Evolutionary conservation across 2,888 invertebrate genomes (phyloP).

Genomic region (Drosophila glabriapex): DNA sequence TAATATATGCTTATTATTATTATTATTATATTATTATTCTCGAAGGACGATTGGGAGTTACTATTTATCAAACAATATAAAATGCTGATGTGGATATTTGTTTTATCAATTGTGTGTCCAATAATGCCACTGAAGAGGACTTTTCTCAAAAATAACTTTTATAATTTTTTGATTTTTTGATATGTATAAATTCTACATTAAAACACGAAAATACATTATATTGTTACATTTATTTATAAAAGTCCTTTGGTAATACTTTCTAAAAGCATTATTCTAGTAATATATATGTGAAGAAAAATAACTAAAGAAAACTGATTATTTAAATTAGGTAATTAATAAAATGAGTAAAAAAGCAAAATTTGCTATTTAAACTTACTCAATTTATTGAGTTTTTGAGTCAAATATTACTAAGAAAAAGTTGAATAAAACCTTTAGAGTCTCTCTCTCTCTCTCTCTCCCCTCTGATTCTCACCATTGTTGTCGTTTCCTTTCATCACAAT

Average conservation of each 20-base stretch:
- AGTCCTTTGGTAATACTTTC: neutral
- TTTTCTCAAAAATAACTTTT: neutral
- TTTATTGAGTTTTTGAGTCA: neutral
- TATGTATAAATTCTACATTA: neutral
- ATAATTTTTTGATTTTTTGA: too few relatives aligned
- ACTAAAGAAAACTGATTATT: neutral
- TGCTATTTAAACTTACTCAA: neutral
- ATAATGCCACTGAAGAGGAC: too few relatives aligned
- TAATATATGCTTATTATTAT: too few relatives aligned
- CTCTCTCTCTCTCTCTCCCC: neutral
- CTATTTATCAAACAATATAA: too few relatives aligned
- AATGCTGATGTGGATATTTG: too few relatives aligned
- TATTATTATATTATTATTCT: too few relatives aligned
- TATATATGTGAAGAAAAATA: too few relatives aligned
- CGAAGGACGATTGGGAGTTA: too few relatives aligned
- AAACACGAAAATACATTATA: neutral
- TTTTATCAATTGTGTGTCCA: too few relatives aligned
- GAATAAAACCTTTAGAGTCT: slow-evolving; percentile 8
- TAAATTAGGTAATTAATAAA: neutral
- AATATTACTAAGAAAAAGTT: slow-evolving; percentile 11
- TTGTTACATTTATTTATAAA: too few relatives aligned
- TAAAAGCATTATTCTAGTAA: neutral
- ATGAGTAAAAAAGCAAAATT: neutral
- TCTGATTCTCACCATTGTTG: neutral
- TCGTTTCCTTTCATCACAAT: slow-evolving; percentile 10